A percentile compares a stretch with the other conserved stretches of the same genome.
These are phyloP conservation scores for Scortum barcoo DNA, from an alignment of 2,113 vertebrate genomes.

Conservation along the genomic window DNA sequence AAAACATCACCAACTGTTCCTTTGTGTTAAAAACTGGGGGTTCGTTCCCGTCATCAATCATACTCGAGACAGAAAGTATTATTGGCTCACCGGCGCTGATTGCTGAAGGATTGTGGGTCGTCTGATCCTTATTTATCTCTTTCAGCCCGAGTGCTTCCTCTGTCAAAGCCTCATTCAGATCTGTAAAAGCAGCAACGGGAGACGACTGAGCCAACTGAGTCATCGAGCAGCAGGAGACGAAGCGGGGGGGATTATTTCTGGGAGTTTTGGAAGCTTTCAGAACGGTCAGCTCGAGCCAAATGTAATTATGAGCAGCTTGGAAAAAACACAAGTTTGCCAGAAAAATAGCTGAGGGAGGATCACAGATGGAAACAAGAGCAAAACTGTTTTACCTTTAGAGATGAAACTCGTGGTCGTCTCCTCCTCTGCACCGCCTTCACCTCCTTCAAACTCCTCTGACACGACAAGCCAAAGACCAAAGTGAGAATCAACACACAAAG, in stretches of 20 bases:
- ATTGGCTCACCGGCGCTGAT: constrained; percentile 31
- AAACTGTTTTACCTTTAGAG: constrained; percentile 18
- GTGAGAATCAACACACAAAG: not conserved
- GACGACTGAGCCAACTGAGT: constrained; percentile 54
- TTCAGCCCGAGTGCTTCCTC: constrained; percentile 38
- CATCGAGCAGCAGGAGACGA: constrained; percentile 41
- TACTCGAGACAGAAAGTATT: not conserved
- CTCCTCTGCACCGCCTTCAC: not conserved
- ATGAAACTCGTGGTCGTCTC: not conserved
- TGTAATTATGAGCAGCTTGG: constrained; percentile 25
- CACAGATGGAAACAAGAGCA: not conserved
- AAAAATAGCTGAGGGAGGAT: not conserved
- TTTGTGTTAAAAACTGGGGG: not conserved
- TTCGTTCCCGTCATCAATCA: not conserved
- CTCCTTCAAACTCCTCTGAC: constrained; percentile 43
- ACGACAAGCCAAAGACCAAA: not conserved
- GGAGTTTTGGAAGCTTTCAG: not conserved
- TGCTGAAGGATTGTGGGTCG: constrained; percentile 31
- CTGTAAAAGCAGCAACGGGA: constrained; percentile 33
- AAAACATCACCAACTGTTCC: constrained; percentile 5
- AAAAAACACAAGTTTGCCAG: constrained; percentile 8
- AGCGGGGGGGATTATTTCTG: constrained; percentile 43
- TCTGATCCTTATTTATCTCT: constrained; percentile 14
- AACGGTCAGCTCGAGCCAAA: constrained; percentile 14
- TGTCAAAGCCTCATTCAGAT: constrained; percentile 28